phyloP scores from a whole-genome alignment of 2,797 vertebrate species.

The Typhlichthys subterraneus region DNA sequence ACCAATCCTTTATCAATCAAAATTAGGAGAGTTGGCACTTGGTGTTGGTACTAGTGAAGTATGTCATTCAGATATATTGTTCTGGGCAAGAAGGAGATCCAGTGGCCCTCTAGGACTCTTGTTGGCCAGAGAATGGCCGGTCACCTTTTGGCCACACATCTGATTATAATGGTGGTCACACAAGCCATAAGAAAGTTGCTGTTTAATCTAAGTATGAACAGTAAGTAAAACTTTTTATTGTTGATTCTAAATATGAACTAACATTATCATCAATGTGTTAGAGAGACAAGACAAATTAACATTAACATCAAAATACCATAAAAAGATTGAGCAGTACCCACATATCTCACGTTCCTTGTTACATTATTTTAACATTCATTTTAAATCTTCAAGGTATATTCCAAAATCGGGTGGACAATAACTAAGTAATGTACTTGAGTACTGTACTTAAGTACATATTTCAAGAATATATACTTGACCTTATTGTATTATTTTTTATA shows the following conservation, averaged over 20 bases:
- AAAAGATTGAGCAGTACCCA: not conserved
- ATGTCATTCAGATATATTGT: conserved; percentile 18
- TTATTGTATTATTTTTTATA: too few species aligned
- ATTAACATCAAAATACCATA: not conserved
- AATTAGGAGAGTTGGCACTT: conserved; percentile 11
- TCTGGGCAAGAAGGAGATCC: conserved; percentile 8
- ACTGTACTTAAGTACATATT: too few species aligned
- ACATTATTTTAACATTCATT: too few species aligned
- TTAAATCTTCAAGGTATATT: too few species aligned
- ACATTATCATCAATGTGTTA: not conserved
- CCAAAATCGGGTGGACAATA: too few species aligned
- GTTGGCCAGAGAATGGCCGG: not conserved
- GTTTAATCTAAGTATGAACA: too few species aligned
- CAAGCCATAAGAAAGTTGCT: too few species aligned
- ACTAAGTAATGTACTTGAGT: too few species aligned
- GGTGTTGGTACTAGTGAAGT: conserved; percentile 10
- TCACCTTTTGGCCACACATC: not conserved
- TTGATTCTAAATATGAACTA: not conserved
- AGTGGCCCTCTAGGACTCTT: not conserved
- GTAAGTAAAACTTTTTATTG: not conserved
- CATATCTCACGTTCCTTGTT: too few species aligned
- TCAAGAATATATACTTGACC: too few species aligned
- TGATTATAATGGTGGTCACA: too few species aligned
- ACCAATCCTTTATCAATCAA: conserved; percentile 8
- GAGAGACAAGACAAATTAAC: not conserved